Base-by-base conservation (phyloP, 2,113 vertebrate species). In the Sebastes schlegelii region DNA sequence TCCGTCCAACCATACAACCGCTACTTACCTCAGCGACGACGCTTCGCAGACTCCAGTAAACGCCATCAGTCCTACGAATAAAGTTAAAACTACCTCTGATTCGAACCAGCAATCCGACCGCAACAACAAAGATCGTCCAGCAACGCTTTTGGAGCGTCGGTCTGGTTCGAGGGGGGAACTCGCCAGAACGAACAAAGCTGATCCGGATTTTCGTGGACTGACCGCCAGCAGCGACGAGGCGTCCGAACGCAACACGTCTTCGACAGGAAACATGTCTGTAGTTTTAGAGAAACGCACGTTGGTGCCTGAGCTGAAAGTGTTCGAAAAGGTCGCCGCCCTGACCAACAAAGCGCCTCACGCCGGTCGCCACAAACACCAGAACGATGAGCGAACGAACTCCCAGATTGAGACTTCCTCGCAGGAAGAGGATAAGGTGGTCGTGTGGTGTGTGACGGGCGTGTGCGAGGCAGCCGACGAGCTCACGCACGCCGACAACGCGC, bases 221-320 rank as follows among this genome's bases (percentile, higher is more conserved):
- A 21, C 40, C 4, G 9, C 5, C 7, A 3, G 1, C 26, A 40
- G 45, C 6, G 51, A 63, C 0, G n/a, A 68, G 8, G 46, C 14
- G 1, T 6, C 9, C 0, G 21, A 65, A 2, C 26, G 0, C 2
- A 21, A 1, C n/a, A 5, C 60, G 1, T 12, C 14, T 4, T 0
- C 43, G 0, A 12, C 48, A 10, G 42, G 40, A 10, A 52, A 52
- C 54, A 66, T 98, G 90, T 90, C 91, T 1, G 93, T 96, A 54
- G 91, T 91, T 21, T 51, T 97, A n/a, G 92, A 97, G 78, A 95
- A 93, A 73, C 91, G 55, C 2, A 94, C 94, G 2, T 86, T 97
- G 83, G 95, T 97, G 75, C 94, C 96, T 4, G 95, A 94, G 10
- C 90, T 96, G 19, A 83, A 90, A 21, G 94, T 86, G 13, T 97